phyloP scores from a whole-genome alignment of 1,140 invertebrate genomes.

The Pararge aegeria region DNA sequence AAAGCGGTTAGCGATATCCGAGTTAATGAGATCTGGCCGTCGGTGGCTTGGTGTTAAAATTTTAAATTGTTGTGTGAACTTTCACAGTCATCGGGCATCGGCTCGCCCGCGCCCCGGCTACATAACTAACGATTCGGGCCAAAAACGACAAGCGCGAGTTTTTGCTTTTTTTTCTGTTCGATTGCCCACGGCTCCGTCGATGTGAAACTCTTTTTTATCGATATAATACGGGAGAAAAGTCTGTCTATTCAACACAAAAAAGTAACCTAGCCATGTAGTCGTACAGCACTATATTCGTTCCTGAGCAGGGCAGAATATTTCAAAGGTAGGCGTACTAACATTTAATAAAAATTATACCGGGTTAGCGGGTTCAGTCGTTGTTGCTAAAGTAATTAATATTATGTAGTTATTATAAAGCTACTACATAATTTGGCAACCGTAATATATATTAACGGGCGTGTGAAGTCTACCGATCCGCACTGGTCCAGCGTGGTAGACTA shows the following conservation, averaged over 20 bases:
- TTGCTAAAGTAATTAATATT: too few relatives aligned
- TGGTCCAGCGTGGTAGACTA: too few relatives aligned
- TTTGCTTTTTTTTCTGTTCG: slow-evolving; percentile 35
- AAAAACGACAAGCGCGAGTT: slow-evolving; percentile 44
- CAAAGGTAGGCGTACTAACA: too few relatives aligned
- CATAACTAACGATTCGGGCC: slow-evolving; percentile 57
- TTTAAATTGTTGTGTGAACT: slow-evolving; percentile 76
- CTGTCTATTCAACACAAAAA: neutral
- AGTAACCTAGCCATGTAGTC: too few relatives aligned
- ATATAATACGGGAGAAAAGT: neutral
- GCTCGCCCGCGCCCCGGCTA: slow-evolving; percentile 38
- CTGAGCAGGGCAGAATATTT: too few relatives aligned
- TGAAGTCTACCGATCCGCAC: too few relatives aligned
- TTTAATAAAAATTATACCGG: too few relatives aligned
- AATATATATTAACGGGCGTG: too few relatives aligned
- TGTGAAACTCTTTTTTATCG: slow-evolving; percentile 39
- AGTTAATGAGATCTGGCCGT: slow-evolving; percentile 55
- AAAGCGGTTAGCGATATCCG: slow-evolving; percentile 63
- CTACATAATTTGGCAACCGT: too few relatives aligned
- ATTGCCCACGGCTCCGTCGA: slow-evolving; percentile 38
- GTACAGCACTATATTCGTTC: too few relatives aligned
- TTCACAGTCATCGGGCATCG: slow-evolving; percentile 66
- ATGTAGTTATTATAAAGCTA: too few relatives aligned
- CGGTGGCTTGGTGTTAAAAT: slow-evolving; percentile 73
- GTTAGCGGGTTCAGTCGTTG: too few relatives aligned